Evolutionary conservation across 2,797 vertebrate species (phyloP).

Genomic region (Galago senegalensis): DNA sequence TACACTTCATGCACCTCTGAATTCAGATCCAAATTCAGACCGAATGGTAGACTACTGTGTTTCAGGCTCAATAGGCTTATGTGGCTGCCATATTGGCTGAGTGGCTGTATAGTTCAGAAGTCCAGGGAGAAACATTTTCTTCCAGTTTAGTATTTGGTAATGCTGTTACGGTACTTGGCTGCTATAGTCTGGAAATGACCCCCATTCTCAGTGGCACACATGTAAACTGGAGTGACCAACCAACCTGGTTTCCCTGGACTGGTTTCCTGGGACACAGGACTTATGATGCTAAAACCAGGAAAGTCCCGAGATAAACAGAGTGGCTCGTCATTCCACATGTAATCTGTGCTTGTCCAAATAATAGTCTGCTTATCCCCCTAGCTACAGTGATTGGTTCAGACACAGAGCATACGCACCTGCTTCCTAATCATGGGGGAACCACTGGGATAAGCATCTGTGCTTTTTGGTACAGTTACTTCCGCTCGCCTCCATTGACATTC

Average conservation of each 20-base stretch:
- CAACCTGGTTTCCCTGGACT: background rate
- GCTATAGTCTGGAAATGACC: background rate
- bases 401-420: background rate
- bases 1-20: background rate
- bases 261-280: background rate
- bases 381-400: background rate
- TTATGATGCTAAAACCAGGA: background rate
- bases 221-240: background rate
- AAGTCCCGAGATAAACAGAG: background rate
- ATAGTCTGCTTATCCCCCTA: background rate
- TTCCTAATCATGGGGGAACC: background rate
- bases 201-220: no score
- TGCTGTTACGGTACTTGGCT: background rate
- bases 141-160: no score
- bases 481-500: background rate
- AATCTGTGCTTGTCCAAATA: background rate
- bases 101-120: background rate
- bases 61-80: rapidly evolving
- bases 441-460: background rate
- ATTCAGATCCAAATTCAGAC: background rate
- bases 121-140: background rate
- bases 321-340: background rate
- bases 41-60: background rate
- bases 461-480: background rate
- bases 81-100: background rate